phyloP scores from a whole-genome alignment of 1,140 invertebrate species.

The Zeugodacus cucurbitae region DNA sequence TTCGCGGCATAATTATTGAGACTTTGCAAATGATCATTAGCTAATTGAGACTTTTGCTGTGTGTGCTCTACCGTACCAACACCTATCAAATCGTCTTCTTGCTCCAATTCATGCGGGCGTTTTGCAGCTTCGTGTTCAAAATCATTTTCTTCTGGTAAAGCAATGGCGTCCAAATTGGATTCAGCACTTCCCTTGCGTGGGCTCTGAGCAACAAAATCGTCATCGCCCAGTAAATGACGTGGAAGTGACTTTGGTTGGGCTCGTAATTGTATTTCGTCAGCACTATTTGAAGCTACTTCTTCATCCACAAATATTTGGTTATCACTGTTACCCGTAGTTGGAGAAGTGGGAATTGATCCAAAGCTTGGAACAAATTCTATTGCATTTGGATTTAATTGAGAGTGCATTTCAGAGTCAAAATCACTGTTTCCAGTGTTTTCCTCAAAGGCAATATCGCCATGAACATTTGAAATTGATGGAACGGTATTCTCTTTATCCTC shows the following conservation, averaged over 20 bases:
- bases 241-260: conserved; percentile 37
- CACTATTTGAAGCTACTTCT: not conserved
- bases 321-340: conserved; percentile 36
- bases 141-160: conserved; percentile 55
- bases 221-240: conserved; percentile 51
- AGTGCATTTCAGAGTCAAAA: conserved; percentile 45
- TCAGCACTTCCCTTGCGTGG: conserved; percentile 55
- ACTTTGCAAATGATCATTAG: not conserved
- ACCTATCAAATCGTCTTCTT: conserved; percentile 51
- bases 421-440: not conserved
- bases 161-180: conserved; percentile 56
- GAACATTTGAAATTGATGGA: conserved; percentile 16
- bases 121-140: conserved; percentile 56
- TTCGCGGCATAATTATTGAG: not conserved
- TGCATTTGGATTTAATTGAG: conserved; percentile 59
- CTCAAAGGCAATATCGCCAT: not conserved
- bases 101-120: conserved; percentile 58
- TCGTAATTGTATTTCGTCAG: not conserved
- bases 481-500: conserved; percentile 56
- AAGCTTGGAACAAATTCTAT: conserved; percentile 58
- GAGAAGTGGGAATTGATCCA: conserved; percentile 57
- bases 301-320: not conserved
- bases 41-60: not conserved
- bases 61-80: not conserved
- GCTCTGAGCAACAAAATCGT: conserved; percentile 60